Percentiles rank a stretch among this genome's conserved stretches.
These are phyloP conservation scores for Ectropis grisescens DNA, from an alignment of 1,140 invertebrate species.

Conservation along the genomic window DNA sequence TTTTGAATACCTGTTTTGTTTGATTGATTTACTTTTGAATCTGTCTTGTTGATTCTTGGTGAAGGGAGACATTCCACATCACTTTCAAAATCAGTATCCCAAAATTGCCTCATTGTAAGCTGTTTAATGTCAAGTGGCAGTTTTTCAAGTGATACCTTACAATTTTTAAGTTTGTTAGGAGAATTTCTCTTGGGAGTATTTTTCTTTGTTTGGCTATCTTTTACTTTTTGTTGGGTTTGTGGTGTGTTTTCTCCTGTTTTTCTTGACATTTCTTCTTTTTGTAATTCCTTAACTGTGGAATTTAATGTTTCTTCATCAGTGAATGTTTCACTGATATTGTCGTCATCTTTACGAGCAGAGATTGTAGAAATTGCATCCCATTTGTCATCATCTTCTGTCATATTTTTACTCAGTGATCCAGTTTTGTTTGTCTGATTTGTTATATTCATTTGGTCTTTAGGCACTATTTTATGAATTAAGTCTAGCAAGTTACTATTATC, in stretches of 20 bases:
- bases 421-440: slow-evolving; percentile 28
- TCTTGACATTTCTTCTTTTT: slow-evolving; percentile 1
- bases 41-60: not conserved
- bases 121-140: no score
- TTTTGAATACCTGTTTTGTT: not conserved
- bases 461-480: slow-evolving; percentile 55
- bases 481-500: slow-evolving; percentile 45
- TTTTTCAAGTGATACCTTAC: no score
- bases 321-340: slow-evolving; percentile 38
- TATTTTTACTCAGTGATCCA: slow-evolving; percentile 16
- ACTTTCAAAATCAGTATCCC: slow-evolving; percentile 49
- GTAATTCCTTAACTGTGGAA: not conserved
- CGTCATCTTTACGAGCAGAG: slow-evolving; percentile 30
- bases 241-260: not conserved
- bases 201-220: not conserved
- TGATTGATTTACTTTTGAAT: not conserved
- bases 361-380: slow-evolving; percentile 46
- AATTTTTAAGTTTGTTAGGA: no score
- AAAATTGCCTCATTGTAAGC: slow-evolving; percentile 19
- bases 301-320: slow-evolving; percentile 56
- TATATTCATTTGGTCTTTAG: slow-evolving; percentile 35
- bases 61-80: slow-evolving; percentile 24
- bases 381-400: slow-evolving; percentile 24
- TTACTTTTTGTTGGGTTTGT: not conserved
- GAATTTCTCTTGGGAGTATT: not conserved